These are phyloP conservation scores for Trachythela sp. DNA, from an alignment of 64 coral and sea anemone genomes.

Conservation along the genomic window DNA sequence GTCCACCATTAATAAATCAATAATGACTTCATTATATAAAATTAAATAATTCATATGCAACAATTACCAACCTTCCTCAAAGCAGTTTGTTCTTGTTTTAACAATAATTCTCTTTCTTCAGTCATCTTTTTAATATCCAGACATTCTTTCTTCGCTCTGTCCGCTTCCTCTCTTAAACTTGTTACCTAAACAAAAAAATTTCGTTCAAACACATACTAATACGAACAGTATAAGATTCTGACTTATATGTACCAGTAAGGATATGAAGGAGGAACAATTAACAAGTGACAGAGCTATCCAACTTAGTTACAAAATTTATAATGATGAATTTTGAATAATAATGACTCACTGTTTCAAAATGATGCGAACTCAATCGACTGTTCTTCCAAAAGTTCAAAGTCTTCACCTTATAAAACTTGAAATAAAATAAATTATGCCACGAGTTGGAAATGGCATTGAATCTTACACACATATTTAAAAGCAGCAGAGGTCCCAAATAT, in stretches of 20 bases:
- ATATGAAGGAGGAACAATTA: too few relatives aligned
- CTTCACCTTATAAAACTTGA: constrained; percentile 89
- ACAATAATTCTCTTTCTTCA: constrained; percentile 70
- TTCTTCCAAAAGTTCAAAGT: constrained; percentile 98
- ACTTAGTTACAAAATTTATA: too few relatives aligned
- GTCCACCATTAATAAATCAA: too few relatives aligned
- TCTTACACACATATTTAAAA: too few relatives aligned
- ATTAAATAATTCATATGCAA: neutral
- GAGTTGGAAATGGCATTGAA: too few relatives aligned
- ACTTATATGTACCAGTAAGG: too few relatives aligned
- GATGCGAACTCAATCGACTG: constrained; percentile 67
- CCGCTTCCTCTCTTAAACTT: constrained; percentile 84
- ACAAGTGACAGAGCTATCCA: too few relatives aligned
- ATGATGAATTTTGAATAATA: too few relatives aligned
- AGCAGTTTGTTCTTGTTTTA: constrained; percentile 90
- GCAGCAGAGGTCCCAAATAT: too few relatives aligned
- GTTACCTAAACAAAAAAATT: constrained; percentile 43
- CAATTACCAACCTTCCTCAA: constrained; percentile 61
- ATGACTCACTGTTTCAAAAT: constrained; percentile 80
- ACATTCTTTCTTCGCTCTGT: constrained; percentile 85
- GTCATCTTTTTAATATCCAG: constrained; percentile 84
- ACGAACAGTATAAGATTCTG: too few relatives aligned
- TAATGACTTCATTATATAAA: neutral
- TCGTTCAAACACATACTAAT: neutral
- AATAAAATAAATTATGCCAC: neutral